A percentile compares a stretch with the other conserved stretches of the same genome.
These are phyloP conservation scores for Phragmatobia fuliginosa DNA, from an alignment of 2,888 invertebrate species.

Conservation along the genomic window DNA sequence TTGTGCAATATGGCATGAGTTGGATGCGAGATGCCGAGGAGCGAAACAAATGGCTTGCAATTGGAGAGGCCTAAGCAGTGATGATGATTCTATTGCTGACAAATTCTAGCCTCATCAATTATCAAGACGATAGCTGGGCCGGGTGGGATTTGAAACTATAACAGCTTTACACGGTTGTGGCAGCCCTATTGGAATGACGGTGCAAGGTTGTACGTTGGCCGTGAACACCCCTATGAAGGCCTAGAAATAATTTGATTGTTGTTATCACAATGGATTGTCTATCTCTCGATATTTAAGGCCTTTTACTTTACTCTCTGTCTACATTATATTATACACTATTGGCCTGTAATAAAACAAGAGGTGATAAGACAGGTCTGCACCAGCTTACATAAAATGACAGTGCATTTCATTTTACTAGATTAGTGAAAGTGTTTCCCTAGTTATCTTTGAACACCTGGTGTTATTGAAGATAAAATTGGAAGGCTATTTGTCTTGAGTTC, in stretches of 20 bases:
- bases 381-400: not conserved
- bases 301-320: not conserved
- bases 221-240: slow-evolving; percentile 30
- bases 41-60: too few species aligned
- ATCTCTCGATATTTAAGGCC: not conserved
- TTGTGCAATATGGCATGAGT: too few species aligned
- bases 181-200: slow-evolving; percentile 19
- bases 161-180: not conserved
- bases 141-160: not conserved
- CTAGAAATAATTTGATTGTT: slow-evolving; percentile 19
- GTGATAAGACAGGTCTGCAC: not conserved
- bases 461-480: not conserved
- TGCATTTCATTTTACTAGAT: not conserved
- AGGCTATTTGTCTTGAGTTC: not conserved
- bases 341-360: not conserved
- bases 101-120: not conserved
- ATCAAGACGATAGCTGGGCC: not conserved
- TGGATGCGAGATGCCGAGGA: too few species aligned
- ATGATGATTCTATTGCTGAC: too few species aligned
- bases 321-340: not conserved
- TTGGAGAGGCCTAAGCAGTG: too few species aligned
- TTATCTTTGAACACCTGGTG: not conserved
- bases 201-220: slow-evolving; percentile 40
- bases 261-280: slow-evolving; percentile 5
- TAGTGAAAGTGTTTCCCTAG: not conserved